Conservation (phyloP, 2,113 vertebrate genomes). For the Larimichthys polyactis region DNA sequence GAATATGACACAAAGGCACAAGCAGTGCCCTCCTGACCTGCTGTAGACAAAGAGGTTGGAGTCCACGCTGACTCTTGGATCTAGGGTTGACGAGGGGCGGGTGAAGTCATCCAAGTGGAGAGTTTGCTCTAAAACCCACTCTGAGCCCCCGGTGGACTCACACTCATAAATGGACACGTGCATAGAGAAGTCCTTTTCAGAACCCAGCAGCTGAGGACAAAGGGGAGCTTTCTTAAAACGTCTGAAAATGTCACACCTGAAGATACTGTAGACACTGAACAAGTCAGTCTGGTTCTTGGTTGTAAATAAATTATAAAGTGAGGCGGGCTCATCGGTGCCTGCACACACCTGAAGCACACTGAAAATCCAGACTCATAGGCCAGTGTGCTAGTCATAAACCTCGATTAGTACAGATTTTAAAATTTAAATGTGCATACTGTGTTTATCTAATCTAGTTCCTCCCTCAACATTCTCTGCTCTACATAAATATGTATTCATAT, state of each 20-base stretch:
- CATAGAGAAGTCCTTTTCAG: conserved; percentile 93
- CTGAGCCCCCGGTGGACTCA: conserved; percentile 97
- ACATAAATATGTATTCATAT: conserved; percentile 19
- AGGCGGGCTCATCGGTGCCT: background rate
- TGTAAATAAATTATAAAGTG: background rate
- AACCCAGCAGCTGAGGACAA: conserved; percentile 50
- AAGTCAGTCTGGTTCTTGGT: background rate
- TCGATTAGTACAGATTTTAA: background rate
- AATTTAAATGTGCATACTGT: background rate
- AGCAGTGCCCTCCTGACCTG: conserved; percentile 84
- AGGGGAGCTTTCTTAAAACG: background rate
- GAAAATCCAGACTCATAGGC: background rate
- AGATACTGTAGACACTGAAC: background rate
- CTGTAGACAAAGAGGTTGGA: conserved; percentile 98
- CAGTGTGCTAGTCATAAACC: background rate
- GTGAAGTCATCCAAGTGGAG: conserved; percentile 95
- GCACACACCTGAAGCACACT: background rate
- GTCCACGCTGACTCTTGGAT: conserved; percentile 95
- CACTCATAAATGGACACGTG: conserved; percentile 99
- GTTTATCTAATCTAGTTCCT: background rate
- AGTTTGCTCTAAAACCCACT: conserved; percentile 98
- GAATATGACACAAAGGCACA: conserved; percentile 10
- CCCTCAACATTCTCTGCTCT: background rate
- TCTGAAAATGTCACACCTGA: background rate
- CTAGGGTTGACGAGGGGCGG: conserved; percentile 90